phyloP scores from a whole-genome alignment of 2,113 vertebrate species.

The Microcebus murinus region DNA sequence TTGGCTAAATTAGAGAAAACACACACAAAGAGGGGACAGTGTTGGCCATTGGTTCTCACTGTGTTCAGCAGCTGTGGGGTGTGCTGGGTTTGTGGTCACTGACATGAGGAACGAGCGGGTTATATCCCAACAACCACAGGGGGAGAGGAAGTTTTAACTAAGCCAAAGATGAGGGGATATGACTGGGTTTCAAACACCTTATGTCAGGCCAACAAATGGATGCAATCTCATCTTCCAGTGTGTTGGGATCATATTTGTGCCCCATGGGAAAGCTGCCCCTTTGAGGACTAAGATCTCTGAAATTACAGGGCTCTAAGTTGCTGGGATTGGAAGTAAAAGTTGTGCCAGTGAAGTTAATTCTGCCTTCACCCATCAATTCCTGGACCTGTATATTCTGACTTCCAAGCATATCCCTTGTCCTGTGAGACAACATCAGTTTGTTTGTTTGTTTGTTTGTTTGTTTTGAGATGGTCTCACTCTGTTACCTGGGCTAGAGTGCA shows the following conservation, averaged over 20 bases:
- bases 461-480: background rate
- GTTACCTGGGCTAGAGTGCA: background rate
- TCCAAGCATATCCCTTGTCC: background rate
- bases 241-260: background rate
- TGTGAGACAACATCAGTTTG: no score
- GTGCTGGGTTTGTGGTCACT: background rate
- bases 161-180: background rate
- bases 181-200: background rate
- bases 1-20: background rate
- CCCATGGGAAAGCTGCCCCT: background rate
- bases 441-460: background rate
- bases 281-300: background rate
- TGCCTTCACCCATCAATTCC: background rate
- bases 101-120: background rate
- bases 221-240: background rate
- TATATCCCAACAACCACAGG: background rate
- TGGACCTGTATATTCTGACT: no score
- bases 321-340: background rate
- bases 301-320: background rate
- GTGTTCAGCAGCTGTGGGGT: background rate
- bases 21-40: background rate
- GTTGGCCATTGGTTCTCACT: background rate
- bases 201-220: background rate
- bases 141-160: background rate
- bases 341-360: background rate